These are phyloP conservation scores for Apistogramma diplotaenia DNA, from an alignment of 2,113 vertebrate genomes.

Conservation along the genomic window DNA sequence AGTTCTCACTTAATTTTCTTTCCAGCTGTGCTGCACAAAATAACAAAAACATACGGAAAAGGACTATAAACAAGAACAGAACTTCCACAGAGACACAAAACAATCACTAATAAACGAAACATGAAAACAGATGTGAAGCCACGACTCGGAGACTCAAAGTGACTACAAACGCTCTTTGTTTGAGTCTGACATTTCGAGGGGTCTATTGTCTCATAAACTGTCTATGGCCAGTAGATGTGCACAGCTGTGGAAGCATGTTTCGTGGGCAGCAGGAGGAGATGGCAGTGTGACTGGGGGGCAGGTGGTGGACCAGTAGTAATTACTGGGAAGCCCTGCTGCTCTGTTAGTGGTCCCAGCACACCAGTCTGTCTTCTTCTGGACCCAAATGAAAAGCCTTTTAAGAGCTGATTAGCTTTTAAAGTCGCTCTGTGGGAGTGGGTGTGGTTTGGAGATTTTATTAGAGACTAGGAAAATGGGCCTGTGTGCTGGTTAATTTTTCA, in stretches of 20 bases:
- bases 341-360: slow-evolving; percentile 55
- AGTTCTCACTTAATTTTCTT: neutral
- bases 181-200: neutral
- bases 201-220: neutral
- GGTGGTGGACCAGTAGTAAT: slow-evolving; percentile 59
- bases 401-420: slow-evolving; percentile 70
- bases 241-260: slow-evolving; percentile 36
- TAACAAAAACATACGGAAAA: neutral
- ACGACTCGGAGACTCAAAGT: neutral
- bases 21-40: neutral
- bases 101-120: neutral
- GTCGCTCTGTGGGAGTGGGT: neutral
- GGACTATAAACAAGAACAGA: neutral
- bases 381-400: slow-evolving; percentile 74
- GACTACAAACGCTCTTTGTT: neutral
- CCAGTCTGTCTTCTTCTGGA: slow-evolving; percentile 65
- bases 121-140: neutral
- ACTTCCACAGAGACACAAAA: neutral
- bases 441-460: slow-evolving; percentile 1
- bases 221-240: neutral
- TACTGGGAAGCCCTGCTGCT: slow-evolving; percentile 37
- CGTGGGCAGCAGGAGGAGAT: slow-evolving; percentile 23
- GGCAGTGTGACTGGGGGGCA: slow-evolving; percentile 37
- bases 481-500: neutral
- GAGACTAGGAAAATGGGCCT: neutral